Evolutionary conservation across 2,888 invertebrate genomes (phyloP).

Genomic region (Phengaris arion): DNA sequence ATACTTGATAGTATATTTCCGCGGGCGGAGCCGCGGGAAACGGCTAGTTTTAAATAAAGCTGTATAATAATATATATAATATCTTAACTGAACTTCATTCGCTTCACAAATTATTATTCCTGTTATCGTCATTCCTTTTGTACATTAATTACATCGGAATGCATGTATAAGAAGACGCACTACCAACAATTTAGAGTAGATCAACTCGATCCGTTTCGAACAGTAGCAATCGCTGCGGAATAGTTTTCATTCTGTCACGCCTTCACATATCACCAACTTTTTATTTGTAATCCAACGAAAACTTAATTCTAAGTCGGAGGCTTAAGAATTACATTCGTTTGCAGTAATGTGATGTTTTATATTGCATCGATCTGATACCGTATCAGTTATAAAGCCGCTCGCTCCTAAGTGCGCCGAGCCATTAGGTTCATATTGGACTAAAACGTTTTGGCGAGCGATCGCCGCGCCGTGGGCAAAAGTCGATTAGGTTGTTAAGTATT

Average conservation of each 20-base stretch:
- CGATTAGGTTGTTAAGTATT: constrained; percentile 61
- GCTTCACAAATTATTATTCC: too few species aligned
- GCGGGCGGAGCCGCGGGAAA: too few species aligned
- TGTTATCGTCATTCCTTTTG: background rate
- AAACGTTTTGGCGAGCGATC: constrained; percentile 37
- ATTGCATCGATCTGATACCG: constrained; percentile 22
- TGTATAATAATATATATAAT: too few species aligned
- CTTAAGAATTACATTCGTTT: constrained; percentile 46
- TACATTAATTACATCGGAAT: constrained; percentile 16
- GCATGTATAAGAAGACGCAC: constrained; percentile 24
- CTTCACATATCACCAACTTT: constrained; percentile 33
- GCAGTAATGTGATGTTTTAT: constrained; percentile 33
- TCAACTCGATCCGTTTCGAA: constrained; percentile 49
- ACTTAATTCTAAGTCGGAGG: constrained; percentile 31
- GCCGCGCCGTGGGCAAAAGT: constrained; percentile 45
- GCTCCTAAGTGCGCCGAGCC: constrained; percentile 45
- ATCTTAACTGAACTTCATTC: too few species aligned
- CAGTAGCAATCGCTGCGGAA: constrained; percentile 53
- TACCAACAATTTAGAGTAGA: constrained; percentile 41
- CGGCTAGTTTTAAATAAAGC: too few species aligned
- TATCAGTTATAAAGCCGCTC: constrained; percentile 34
- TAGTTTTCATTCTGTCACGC: constrained; percentile 55
- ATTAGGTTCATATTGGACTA: constrained; percentile 55
- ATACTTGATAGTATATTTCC: too few species aligned
- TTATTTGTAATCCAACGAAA: constrained; percentile 23